Base-by-base conservation (phyloP, 2,888 invertebrate genomes). In the Agelastica alni region DNA sequence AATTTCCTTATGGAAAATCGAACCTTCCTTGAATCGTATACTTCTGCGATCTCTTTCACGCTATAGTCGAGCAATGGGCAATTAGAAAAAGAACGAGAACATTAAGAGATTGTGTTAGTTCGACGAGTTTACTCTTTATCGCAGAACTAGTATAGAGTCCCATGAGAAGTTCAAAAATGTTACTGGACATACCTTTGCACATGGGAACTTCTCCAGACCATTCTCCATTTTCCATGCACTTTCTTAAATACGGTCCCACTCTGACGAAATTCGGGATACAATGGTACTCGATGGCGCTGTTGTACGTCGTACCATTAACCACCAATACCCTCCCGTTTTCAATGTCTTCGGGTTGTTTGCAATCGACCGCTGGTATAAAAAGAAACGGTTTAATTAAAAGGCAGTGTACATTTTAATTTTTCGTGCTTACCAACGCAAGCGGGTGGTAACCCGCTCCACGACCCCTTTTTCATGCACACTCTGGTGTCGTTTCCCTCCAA, bases 201-300 rank as follows among this genome's bases (percentile, higher is more conserved):
- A 82, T 83, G 0, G 94, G 93, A 65, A 91, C 89, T 45, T 89
- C 89, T 0, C 93, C 93, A 2, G 92, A 92, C 94, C 95, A 95
- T 37, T 81, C 80, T 2, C 90, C 93, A 57, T 88, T 89, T 51
- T 91, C 91, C 75, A 86, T 80, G 71, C 94, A 95, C 70, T 91
- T 91, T 54, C 94, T 81, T 13, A 92, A 76, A 73, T 91, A 90
- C 0, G 90, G 88, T 0, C 94, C 94, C 0, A 87, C 85, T 6
- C 92, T 81, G 70, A 89, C 88, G 77, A 83, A 93, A 66, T 88
- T 89, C 2, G 93, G 93, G 51, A 93, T 76, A 71, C 95, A 95
- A 71, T 93, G 93, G 74, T 94, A 94, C 72, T 94, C 94, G 1
- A 92, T 87, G 0, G 90, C 87, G 47, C 91, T 91, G 20, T 89